Base-by-base conservation (phyloP, 2,797 vertebrate species). In the Hydrolagus colliei region DNA sequence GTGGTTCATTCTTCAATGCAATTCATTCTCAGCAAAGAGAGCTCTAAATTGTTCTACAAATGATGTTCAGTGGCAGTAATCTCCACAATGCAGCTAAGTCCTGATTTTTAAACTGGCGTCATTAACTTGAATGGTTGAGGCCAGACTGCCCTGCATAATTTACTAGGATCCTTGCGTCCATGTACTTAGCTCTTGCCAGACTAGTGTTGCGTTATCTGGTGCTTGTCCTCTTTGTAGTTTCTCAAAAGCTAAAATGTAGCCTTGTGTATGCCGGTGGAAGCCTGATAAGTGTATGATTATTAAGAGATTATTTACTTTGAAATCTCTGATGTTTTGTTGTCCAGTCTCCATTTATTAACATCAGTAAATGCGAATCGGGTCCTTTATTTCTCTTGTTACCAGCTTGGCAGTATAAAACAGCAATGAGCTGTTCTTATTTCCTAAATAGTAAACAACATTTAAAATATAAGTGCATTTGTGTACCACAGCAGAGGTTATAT, bases 11-110 rank as follows among this genome's bases (percentile, higher is more conserved):
- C 71, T 71, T 84, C 22, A 84, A 71, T 71, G 27, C 32, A 68
- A 9, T 65, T 52, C 41, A 52, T 52, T 52, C 6, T 52, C 41
- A 52, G 41, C 41, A 52, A 14, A 84, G 9, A 18, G 22, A 35
- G 22, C n/a, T 84, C 65, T 41, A 35, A 68, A 82, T 65, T 32
- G 27, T 82, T 82, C 63, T 67, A 65, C 61, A 71, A 71, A 71
- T 84, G 32, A 35, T 68, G 79, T 10, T 77, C 20, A 20, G 41
- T 52, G 79, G 32, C 67, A 84, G 16, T 71, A 84, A 71, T 84
- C 65, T 41, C 16, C 41, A 35, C 27, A 71, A 84, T n/a, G 41
- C 9, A 41, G 3, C 9, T 41, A 41, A 71, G 1, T 41, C 20
- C 32, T 52, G 32, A 35, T 71, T 84, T 52, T 71, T 84, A 7